Evolutionary conservation across 2,113 vertebrate genomes (phyloP), one percentile per base, ranked within the genome.

Genomic region (Aphyosemion australe): DNA sequence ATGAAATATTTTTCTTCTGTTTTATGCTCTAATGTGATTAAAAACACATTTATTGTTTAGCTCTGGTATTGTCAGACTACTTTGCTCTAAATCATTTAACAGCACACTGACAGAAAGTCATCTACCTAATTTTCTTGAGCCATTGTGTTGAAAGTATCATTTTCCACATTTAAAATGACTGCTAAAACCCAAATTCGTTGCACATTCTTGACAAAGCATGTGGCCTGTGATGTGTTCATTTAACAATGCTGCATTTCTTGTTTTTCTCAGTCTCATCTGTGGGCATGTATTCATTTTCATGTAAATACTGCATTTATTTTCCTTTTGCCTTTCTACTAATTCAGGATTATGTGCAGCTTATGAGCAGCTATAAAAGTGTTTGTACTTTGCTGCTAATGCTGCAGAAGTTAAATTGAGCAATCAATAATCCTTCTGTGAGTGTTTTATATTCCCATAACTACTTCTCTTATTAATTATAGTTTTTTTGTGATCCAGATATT

Each of bases 401-500:
- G 69, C 43, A 63, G 54, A 51, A 65, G 72, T 72, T 77, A 80
- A 84, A 89, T 86, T 89, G 77, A 88, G 70, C 70, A 77, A 86
- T 89, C 80, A 84, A 70, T 84, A 66, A 80, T 78, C 78, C 73
- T 26, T 26, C 26, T 86, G 82, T 78, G 82, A 63, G 31, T 48
- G 56, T 72, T 75, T 58, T 55, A 49, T 66, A 69, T 80, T 88
- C 87, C 77, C 61, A 61, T 48, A 13, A 37, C 69, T 50, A 58
- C 51, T 75, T 73, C 69, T 78, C 12, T 84, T 82, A 84, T 80
- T 84, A 79, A 88, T 75, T 80, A 75, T 79, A 78, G 78, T 86
- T 75, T 84, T 61, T 81, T 69, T 84, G 45, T 26, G 10, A 48
- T 43, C 13, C 63, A 46, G 45, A 72, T 68, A 69, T 75, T 74